Base-by-base conservation (phyloP, 1,140 invertebrate genomes). In the Eubasilissa regina region DNA sequence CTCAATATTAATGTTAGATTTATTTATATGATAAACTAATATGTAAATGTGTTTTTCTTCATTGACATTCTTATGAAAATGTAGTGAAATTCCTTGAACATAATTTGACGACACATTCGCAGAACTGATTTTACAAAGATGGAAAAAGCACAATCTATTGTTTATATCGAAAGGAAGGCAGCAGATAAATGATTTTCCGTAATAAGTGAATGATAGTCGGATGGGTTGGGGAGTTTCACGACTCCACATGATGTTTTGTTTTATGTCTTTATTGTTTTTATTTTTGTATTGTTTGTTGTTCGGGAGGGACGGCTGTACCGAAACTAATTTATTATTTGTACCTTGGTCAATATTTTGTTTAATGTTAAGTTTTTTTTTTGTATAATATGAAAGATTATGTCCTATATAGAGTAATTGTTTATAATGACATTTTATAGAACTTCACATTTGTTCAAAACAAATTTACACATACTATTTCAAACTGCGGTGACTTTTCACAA, bases 251-350 rank as follows among this genome's bases (percentile, higher is more conserved):
- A 3, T 58, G 55, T 58, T 58, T 35, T 35, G 25, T 35, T 35
- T 58, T 19, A 56, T 56, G 53, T 6, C 7, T 45, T 15, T 66
- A 35, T 51, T 51, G 48, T 51, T 51, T 51, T 51, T 12, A 35
- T 15, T 70, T 51, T 25, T 44, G 9, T 44, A 66, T n/a, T 70
- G 10, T 70, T 53, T 51, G 66, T 70, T 70, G 51, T 47, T 70
- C 47, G 15, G 66, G 45, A 53, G 19, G 58, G 25, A 21, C 8
- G 15, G 47, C 66, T 51, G 45, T 51, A 70, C 66, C 48, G 66
- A 70, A 70, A 70, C 47, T 70, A 70, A n/a, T 70, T 70, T 51
- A 70, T 70, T 70, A 70, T 70, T 70, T 44, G 60, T 11, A 4
- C 11, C 13, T 35, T 64, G 58, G 58, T 64, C 10, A 64, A 58